Evolutionary conservation across 23 tunicate species (phyloP), one percentile per base, ranked within the genome.

Genomic region (Clavelina lepadiformis): DNA sequence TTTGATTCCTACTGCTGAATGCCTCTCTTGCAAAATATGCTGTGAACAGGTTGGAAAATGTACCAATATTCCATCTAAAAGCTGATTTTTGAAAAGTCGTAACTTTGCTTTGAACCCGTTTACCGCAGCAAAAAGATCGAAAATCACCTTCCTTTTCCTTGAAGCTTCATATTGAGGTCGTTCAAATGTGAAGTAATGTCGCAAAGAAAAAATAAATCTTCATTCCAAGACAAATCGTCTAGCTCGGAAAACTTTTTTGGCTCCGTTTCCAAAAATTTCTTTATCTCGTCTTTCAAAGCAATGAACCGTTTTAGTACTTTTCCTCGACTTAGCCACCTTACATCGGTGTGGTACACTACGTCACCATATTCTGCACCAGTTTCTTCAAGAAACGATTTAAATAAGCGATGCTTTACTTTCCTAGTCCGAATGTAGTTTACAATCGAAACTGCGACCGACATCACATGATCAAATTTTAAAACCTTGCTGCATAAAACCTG

Each of bases 1-100:
- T 53, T 56, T 55, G 49, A 56, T 55, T 55, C 63, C 76, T 70
- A 25, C 76, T 30, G 64, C 76, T 70, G 35, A 70, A 8, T 53
- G 47, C 56, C n/a, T n/a, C n/a, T n/a, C 49, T 41, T 41, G 15
- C 11, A 15, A 41, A 11, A 41, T 41, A 11, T 41, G 15, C 49
- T 41, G 49, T 15, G 11, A 41, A 11, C 49, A 11, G 49, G 11
- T 41, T 41, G 15, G 11, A 11, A 11, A 41, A 15, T 41, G 49
- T 11, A 41, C 11, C 15, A 41, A 41, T 11, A 41, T 11, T 11
- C 15, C 15, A 11, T 11, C 49, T 41, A 41, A 53, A 53, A 53
- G 66, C 18, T 60, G 66, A 60, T 26, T 60, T 60, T 60, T 60
- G 66, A 60, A 54, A 54, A 60, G 66, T 29, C 46, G 20, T 60